Evolutionary conservation across 2,113 vertebrate genomes (phyloP), one percentile per base, ranked within the genome.

Genomic region (Elaphurus davidianus): DNA sequence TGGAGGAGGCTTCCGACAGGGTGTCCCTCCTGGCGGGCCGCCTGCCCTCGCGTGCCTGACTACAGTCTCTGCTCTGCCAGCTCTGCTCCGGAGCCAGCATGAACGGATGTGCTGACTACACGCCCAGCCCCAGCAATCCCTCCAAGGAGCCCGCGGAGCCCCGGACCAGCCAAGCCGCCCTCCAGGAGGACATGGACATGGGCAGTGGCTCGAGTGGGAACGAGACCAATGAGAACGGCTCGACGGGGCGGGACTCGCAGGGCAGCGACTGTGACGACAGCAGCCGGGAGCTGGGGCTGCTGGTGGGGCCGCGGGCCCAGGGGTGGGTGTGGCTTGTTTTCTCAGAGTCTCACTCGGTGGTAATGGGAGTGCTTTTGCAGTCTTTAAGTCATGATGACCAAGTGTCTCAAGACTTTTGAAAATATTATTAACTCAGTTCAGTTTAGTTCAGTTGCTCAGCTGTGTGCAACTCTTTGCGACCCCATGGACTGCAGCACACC

Each of bases 171-270:
- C 98, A 0, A 4, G 98, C 97, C 45, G 91, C 95, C 3, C 97
- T 99, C 76, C 99, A 99, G 30, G 99, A 99, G 89, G 99, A 99
- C 6, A 98, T 99, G 87, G 99, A 99, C 96, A 99, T 99, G 99
- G 99, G 99, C 96, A 99, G 99, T 12, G 99, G 99, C 87, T 99
- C 99, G 0, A 99, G 99, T 11, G 98, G 99, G 14, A 99, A 99
- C 10, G 99, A 99, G 57, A 90, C 98, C 45, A 97, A 88, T 16
- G 98, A 99, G 79, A 99, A 99, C 84, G 60, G 99, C 94, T 99
- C 99, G 0, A 98, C 98, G 1, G 99, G 99, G 4, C 99, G 98
- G 62, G 99, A 99, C 78, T 99, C 99, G 7, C 99, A 99, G 54
- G 99, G 99, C 86, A 99, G 99, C 19, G 99, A 99, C 87, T 99